phyloP scores from a whole-genome alignment of 2,797 vertebrate species.

The Sitta carolinensis region DNA sequence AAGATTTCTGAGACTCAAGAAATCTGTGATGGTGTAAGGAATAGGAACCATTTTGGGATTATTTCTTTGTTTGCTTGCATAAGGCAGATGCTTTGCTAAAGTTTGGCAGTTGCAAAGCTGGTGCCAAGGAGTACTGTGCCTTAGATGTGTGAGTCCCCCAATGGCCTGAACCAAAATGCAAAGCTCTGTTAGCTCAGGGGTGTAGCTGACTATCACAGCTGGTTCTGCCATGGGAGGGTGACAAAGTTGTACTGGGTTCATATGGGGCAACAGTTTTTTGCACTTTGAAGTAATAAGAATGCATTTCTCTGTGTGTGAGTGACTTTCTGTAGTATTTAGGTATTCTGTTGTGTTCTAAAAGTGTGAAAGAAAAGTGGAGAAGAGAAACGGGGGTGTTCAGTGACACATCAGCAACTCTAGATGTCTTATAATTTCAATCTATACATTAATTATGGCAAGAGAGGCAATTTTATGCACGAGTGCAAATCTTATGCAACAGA shows the following conservation, averaged over 20 bases:
- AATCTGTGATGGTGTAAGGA: neutral
- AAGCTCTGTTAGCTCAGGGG: neutral
- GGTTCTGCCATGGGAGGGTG: neutral
- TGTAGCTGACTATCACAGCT: neutral
- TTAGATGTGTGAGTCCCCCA: neutral
- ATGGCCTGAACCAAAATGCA: neutral
- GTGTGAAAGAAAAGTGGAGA: neutral
- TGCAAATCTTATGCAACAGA: conserved; percentile 31
- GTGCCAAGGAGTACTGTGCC: neutral
- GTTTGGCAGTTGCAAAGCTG: neutral
- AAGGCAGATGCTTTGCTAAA: neutral
- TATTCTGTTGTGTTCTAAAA: neutral
- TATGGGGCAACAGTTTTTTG: neutral
- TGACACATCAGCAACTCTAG: neutral
- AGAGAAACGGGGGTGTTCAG: neutral
- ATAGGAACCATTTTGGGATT: neutral
- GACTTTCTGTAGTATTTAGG: neutral
- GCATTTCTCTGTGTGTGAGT: neutral
- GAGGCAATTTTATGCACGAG: conserved; percentile 2
- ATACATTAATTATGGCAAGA: conserved; percentile 3
- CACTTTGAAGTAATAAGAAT: neutral
- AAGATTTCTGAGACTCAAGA: neutral
- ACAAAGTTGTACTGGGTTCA: neutral
- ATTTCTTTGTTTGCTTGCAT: neutral
- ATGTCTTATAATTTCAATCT: conserved; percentile 12